phyloP scores from a whole-genome alignment of 2,797 vertebrate species.

The Labeo calbasu region DNA sequence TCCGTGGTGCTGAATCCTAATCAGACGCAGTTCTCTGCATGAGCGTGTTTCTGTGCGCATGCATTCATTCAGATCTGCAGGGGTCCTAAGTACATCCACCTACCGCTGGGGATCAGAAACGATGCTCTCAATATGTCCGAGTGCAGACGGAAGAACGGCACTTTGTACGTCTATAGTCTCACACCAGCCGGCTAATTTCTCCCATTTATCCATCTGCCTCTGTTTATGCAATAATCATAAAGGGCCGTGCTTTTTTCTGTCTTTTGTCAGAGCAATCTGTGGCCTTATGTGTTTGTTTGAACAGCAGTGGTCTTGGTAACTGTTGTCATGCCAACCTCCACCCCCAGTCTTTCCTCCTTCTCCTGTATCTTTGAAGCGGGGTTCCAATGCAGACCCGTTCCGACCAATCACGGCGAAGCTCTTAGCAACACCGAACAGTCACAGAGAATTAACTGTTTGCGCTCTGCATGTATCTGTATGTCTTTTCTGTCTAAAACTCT shows the following conservation, averaged over 20 bases:
- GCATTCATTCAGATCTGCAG: background rate
- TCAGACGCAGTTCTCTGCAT: conserved; percentile 38
- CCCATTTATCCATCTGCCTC: conserved; percentile 55
- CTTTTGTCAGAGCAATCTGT: conserved; percentile 61
- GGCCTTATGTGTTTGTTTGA: conserved; percentile 74
- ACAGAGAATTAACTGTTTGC: conserved; percentile 63
- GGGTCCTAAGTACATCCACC: conserved; percentile 30
- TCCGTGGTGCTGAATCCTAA: conserved; percentile 60
- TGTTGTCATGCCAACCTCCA: conserved; percentile 75
- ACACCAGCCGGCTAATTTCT: conserved; percentile 50
- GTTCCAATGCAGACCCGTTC: conserved; percentile 70
- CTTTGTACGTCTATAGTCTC: conserved; percentile 55
- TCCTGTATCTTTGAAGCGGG: conserved; percentile 66
- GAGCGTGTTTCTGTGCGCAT: conserved; percentile 27
- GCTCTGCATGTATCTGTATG: conserved; percentile 41
- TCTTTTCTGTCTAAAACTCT: conserved; percentile 44
- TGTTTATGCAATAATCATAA: conserved; percentile 54
- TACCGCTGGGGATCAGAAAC: background rate
- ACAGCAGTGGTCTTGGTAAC: conserved; percentile 74
- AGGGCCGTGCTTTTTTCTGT: conserved; percentile 53
- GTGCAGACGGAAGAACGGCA: conserved; percentile 4
- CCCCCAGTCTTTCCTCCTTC: conserved; percentile 60
- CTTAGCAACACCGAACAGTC: conserved; percentile 63
- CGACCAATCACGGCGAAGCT: conserved; percentile 64
- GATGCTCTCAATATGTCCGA: background rate